Conservation (phyloP, 2,113 vertebrate genomes). For the Phalacrocorax carbo region DNA sequence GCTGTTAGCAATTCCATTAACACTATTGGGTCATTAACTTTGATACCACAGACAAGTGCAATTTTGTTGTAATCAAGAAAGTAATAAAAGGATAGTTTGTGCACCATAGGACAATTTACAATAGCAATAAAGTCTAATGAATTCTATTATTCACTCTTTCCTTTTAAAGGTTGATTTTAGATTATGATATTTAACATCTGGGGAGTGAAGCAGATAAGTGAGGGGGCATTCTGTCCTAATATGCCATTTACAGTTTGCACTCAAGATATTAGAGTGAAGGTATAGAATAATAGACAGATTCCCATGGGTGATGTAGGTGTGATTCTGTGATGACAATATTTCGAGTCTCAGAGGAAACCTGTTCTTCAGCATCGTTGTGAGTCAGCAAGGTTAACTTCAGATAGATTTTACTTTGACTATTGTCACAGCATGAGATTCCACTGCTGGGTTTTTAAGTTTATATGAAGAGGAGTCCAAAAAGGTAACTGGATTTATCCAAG, state of each 20-base stretch:
- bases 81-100: background rate
- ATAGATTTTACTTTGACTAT: background rate
- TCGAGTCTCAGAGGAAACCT: background rate
- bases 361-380: background rate
- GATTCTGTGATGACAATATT: background rate
- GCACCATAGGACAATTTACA: background rate
- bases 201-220: background rate
- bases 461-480: background rate
- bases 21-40: background rate
- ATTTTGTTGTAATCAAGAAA: slow-evolving; percentile 8
- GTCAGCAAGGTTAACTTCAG: background rate
- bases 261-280: background rate
- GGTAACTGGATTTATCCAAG: background rate
- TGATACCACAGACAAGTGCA: background rate
- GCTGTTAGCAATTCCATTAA: background rate
- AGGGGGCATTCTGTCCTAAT: background rate
- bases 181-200: background rate
- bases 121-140: background rate
- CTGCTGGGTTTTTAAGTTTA: background rate
- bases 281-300: background rate
- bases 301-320: too few relatives aligned
- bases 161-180: background rate
- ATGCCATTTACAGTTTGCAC: background rate
- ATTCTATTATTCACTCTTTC: background rate
- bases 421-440: background rate